Conservation (phyloP, 2,888 invertebrate genomes). For the Pachymerium ferrugineum region DNA sequence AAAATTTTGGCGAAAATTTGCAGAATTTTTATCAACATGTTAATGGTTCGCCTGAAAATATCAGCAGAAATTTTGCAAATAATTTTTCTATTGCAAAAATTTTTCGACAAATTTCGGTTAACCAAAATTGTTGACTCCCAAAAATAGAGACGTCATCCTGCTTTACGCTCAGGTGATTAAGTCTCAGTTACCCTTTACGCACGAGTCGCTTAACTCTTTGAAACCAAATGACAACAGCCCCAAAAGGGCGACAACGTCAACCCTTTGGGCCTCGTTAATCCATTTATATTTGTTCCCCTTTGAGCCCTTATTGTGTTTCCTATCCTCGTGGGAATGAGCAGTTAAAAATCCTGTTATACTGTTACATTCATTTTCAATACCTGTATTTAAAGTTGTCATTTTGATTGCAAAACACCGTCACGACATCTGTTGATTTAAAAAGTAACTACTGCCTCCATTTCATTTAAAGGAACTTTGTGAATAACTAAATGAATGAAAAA, state of each 20-base stretch:
- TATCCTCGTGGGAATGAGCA: background rate
- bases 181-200: background rate
- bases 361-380: background rate
- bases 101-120: too few relatives aligned
- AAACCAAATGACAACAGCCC: background rate
- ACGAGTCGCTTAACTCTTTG: background rate
- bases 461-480: too few relatives aligned
- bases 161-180: background rate
- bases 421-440: background rate
- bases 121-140: background rate
- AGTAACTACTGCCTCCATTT: too few relatives aligned
- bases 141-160: background rate
- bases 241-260: background rate
- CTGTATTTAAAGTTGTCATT: background rate
- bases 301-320: background rate
- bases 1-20: too few relatives aligned
- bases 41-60: too few relatives aligned
- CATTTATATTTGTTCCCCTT: background rate
- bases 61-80: too few relatives aligned
- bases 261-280: background rate
- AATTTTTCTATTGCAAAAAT: too few relatives aligned
- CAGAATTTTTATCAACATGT: too few relatives aligned
- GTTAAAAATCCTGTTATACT: too few relatives aligned
- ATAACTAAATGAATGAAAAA: too few relatives aligned
- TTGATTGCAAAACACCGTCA: background rate